Evolutionary conservation across 2,113 vertebrate species (phyloP).

Genomic region (Tachuris rubrigastra): DNA sequence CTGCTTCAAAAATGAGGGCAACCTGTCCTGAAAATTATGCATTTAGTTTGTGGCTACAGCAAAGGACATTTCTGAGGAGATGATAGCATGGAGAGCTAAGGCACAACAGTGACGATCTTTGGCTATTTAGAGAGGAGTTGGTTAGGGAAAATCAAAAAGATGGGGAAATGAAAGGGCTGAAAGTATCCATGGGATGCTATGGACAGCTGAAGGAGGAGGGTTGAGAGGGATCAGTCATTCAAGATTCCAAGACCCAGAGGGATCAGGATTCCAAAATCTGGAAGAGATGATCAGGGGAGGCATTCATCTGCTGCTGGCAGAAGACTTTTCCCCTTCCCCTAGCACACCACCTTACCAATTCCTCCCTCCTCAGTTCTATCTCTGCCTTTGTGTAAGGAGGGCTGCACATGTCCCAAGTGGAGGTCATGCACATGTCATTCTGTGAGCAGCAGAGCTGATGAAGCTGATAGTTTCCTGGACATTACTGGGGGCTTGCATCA

Average conservation of each 20-base stretch:
- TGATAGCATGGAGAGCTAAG: background rate
- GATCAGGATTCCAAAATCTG: background rate
- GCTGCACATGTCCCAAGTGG: background rate
- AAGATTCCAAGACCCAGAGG: background rate
- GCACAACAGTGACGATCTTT: background rate
- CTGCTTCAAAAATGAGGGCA: background rate
- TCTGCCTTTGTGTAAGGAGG: background rate
- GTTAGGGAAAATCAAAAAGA: background rate
- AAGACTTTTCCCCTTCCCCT: background rate
- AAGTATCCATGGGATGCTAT: background rate
- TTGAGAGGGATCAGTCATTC: background rate
- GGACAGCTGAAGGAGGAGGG: background rate
- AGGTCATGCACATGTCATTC: rapidly evolving
- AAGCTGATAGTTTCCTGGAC: background rate
- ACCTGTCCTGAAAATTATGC: background rate
- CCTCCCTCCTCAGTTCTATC: background rate
- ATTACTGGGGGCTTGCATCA: background rate
- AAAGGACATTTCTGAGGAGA: background rate
- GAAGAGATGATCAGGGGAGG: background rate
- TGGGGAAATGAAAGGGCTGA: background rate
- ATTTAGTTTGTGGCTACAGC: background rate
- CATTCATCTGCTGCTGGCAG: background rate
- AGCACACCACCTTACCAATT: background rate
- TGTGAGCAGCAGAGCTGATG: background rate
- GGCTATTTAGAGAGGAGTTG: background rate